A percentile compares a stretch with the other conserved stretches of the same genome.
Conservation (phyloP, 2,888 invertebrate species). For the Gnatocerus cornutus region DNA sequence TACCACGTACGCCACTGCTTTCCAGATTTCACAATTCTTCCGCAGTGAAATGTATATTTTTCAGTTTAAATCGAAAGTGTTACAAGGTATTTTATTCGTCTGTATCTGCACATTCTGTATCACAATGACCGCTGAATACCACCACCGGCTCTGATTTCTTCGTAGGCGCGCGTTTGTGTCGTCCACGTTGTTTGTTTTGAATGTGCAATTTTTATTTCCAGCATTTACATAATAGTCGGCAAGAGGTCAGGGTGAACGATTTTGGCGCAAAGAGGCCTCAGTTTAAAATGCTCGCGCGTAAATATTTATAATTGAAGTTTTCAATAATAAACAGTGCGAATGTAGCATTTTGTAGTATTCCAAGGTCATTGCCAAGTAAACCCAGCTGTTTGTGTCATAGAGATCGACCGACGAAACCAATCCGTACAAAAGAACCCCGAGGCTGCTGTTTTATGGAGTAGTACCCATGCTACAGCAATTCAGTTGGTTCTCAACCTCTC, state of each 20-base stretch:
- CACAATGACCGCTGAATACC: not conserved
- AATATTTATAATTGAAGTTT: constrained; percentile 25
- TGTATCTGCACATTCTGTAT: constrained; percentile 20
- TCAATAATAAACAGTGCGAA: constrained; percentile 38
- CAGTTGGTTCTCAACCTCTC: constrained; percentile 44
- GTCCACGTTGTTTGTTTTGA: not conserved
- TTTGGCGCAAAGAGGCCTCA: not conserved
- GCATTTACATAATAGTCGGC: not conserved
- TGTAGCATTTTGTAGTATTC: constrained; percentile 37
- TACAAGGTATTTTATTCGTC: constrained; percentile 37
- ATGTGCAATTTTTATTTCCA: constrained; percentile 4
- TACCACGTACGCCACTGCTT: constrained; percentile 4
- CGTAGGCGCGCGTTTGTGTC: not conserved
- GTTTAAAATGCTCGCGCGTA: constrained; percentile 28
- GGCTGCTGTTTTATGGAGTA: constrained; percentile 41
- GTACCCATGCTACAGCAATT: constrained; percentile 42
- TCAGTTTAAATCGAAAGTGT: constrained; percentile 31
- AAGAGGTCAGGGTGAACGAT: not conserved
- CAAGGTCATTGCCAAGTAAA: constrained; percentile 48
- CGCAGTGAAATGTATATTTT: constrained; percentile 28
- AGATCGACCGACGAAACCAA: constrained; percentile 44
- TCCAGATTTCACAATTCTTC: constrained; percentile 30
- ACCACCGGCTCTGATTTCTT: not conserved
- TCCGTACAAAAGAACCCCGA: constrained; percentile 47
- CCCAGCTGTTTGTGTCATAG: constrained; percentile 44